phyloP scores from a whole-genome alignment of 37 sponge, comb jelly and placozoan species.

The Amphimedon queenslandica region DNA sequence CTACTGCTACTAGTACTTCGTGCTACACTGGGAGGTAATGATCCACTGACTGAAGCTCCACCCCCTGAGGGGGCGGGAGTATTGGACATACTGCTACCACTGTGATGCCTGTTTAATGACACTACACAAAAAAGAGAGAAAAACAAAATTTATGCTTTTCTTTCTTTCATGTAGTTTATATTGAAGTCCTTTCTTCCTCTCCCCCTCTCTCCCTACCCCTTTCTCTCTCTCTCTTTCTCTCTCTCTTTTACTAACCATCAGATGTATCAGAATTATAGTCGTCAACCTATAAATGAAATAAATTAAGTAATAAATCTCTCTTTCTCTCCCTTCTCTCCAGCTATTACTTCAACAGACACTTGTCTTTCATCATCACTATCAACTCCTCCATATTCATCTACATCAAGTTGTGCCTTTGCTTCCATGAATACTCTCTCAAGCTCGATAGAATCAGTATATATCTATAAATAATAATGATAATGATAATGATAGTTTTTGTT shows the following conservation, averaged over 20 bases:
- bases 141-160: too few relatives aligned
- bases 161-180: too few relatives aligned
- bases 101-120: too few relatives aligned
- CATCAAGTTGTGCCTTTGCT: conserved; percentile 34
- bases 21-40: too few relatives aligned
- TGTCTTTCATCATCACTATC: conserved; percentile 19
- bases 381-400: conserved; percentile 23
- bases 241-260: conserved; percentile 43
- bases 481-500: neutral
- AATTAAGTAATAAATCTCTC: neutral
- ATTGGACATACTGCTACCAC: too few relatives aligned
- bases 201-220: too few relatives aligned
- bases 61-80: too few relatives aligned
- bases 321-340: conserved; percentile 5
- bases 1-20: too few relatives aligned
- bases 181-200: too few relatives aligned
- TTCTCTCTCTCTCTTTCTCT: too few relatives aligned
- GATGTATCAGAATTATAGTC: conserved; percentile 44
- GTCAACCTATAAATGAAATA: conserved; percentile 13
- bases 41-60: too few relatives aligned
- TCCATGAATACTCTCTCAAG: conserved; percentile 59
- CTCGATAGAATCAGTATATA: conserved; percentile 24
- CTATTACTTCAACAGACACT: conserved; percentile 1
- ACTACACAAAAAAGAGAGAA: too few relatives aligned
- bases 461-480: neutral